Base-by-base conservation (phyloP, 2,888 invertebrate genomes). In the Rhamphomyia laevipes region DNA sequence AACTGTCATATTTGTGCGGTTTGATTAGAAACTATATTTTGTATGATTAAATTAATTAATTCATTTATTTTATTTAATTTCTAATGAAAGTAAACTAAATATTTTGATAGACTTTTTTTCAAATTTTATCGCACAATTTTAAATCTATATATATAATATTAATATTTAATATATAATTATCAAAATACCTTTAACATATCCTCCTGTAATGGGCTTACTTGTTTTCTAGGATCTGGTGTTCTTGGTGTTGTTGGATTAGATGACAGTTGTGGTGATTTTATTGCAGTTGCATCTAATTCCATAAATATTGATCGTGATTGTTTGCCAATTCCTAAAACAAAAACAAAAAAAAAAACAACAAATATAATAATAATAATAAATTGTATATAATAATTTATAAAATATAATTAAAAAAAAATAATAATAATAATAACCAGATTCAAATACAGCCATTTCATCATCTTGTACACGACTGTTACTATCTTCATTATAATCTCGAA, bases 291-390 rank as follows among this genome's bases (percentile, higher is more conserved):
- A 65, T 92, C 91, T 57, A 92, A 71, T 68, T 91, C 86, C 71
- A 88, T 71, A 71, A 92, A 92, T 55, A 91, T 78, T 23, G 84
- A 86, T 15, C 91, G 80, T 0, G 91, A 91, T 66, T 87, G 86
- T 72, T 87, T 88, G 61, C 87, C 85, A 56, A 90, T 87, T 57
- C 85, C 90, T 87, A 15, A 1, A 44, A 31, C n/a, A 17, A 15
- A 7, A 31, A n/a, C 13, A 23, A 52, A 43, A 30, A 30, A 30
- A 13, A 33, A 40, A 44, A 3, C 13, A 40, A 42, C 13, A 40
- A 42, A 17, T 37, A 21, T 38, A 10, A 40, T 46, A 3, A 13
- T 4, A 11, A 42, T 10, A 42, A n/a, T 6, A 6, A n/a, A 10
- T 42, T 12, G n/a, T n/a, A n/a, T n/a, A n/a, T n/a, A n/a, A 45